A percentile compares a stretch with the other conserved stretches of the same genome.
Evolutionary conservation across 2,888 invertebrate species (phyloP).

Genomic region (Dicranocentrus wangi): DNA sequence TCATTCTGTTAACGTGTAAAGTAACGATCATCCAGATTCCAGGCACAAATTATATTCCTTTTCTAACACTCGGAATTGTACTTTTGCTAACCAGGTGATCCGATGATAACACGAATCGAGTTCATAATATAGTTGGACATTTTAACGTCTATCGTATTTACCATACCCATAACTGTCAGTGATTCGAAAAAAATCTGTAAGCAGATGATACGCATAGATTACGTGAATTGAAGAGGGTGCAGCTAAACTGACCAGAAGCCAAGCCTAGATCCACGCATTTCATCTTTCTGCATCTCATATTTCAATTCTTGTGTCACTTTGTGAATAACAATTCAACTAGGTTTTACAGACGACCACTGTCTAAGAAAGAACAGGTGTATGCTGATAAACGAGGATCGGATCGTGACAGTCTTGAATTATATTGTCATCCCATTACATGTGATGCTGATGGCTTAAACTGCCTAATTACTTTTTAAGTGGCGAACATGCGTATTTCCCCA

Average conservation of each 20-base stretch:
- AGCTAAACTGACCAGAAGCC: slow-evolving; percentile 53
- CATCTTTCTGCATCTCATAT: slow-evolving; percentile 49
- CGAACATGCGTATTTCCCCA: background rate
- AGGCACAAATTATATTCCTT: too few species aligned
- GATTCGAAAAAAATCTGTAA: slow-evolving; percentile 12
- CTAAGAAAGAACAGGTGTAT: slow-evolving; percentile 22
- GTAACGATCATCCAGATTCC: too few species aligned
- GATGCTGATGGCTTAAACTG: background rate
- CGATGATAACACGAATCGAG: slow-evolving; percentile 16
- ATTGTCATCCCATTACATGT: slow-evolving; percentile 18
- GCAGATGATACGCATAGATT: slow-evolving; percentile 46
- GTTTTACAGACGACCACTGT: background rate
- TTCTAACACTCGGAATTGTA: background rate
- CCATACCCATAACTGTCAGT: too few species aligned
- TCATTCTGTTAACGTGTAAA: too few species aligned
- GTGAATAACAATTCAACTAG: background rate
- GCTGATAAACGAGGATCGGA: slow-evolving; percentile 3
- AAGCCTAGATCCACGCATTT: slow-evolving; percentile 62
- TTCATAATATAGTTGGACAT: too few species aligned
- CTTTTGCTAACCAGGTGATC: slow-evolving; percentile 40
- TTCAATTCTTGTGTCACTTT: slow-evolving; percentile 34
- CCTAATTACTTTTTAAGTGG: slow-evolving; percentile 9
- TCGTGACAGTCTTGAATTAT: slow-evolving; percentile 29
- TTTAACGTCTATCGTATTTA: background rate
- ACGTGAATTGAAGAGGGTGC: slow-evolving; percentile 51